Evolutionary conservation across 2,797 vertebrate species (phyloP), one percentile per base, ranked within the genome.

Genomic region (Amphiprion clarkii): DNA sequence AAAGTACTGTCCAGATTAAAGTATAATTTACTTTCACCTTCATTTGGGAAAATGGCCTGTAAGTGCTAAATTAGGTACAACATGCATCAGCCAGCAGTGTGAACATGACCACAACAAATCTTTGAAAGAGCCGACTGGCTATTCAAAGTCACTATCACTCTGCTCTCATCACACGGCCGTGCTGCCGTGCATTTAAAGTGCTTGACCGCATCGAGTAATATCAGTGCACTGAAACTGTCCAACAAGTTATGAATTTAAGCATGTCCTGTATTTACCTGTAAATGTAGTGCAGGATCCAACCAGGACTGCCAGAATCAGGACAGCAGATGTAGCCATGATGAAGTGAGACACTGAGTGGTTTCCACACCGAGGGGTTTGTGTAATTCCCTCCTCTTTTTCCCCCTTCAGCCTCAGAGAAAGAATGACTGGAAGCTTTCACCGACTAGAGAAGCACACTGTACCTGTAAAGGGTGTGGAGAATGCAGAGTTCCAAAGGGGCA

Each of bases 261-360:
- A 36, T 10, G 3, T 56, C 1, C 8, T 51, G 9, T 33, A 59
- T 53, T 81, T 84, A 93, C 93, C 91, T 87, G 83, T 67, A 44
- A 79, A 71, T 1, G 60, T 65, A 64, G 36, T 0, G 33, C 71
- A 80, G 70, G 53, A 65, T 78, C 73, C 87, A 58, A 82, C 13
- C 17, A 89, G 49, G 29, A 60, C 67, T 0, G 74, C 67, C 36
- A 90, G 68, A 62, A 87, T 39, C 54, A 91, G 51, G 39, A 85
- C 36, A 5, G 66, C 69, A 66, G 60, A 54, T 60, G 16, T 57
- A 13, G 48, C 63, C 92, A 92, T 94, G 86, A 82, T 90, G 84
- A 59, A 29, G 42, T 55, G 55, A 76, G 81, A 67, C 31, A 65
- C 21, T 64, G 64, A 78, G 33, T 16, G 21, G 11, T 51, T n/a